Conservation (phyloP, 1,140 invertebrate species). For the Megalopta genalis region DNA sequence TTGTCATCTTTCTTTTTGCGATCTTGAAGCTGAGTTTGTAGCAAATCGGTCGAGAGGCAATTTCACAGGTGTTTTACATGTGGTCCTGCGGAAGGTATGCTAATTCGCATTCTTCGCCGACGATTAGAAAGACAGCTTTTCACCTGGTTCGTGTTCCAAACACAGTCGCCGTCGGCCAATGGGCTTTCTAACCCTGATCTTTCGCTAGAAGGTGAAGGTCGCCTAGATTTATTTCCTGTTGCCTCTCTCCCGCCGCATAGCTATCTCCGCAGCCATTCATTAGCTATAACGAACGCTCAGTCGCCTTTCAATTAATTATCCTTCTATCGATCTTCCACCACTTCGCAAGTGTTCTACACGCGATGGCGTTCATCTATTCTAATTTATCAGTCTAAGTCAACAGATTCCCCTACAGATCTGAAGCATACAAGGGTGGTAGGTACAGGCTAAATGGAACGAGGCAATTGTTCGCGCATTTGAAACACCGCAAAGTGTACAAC, state of each 20-base stretch:
- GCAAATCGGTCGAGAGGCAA: too few species aligned
- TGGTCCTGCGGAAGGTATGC: neutral
- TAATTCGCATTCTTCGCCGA: neutral
- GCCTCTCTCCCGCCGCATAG: neutral
- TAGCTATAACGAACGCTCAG: constrained; percentile 3
- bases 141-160: neutral
- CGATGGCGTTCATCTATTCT: neutral
- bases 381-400: too few species aligned
- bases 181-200: constrained; percentile 62
- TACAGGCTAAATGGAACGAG: too few species aligned
- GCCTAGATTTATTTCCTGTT: constrained; percentile 51
- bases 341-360: neutral
- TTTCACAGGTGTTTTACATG: too few species aligned
- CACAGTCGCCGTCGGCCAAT: constrained; percentile 13
- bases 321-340: neutral
- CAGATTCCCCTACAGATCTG: too few species aligned
- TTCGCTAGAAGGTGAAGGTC: constrained; percentile 61
- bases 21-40: too few species aligned
- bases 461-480: too few species aligned
- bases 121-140: neutral
- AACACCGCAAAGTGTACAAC: too few species aligned
- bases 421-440: too few species aligned
- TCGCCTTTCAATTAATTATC: constrained; percentile 11
- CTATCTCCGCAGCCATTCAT: constrained; percentile 28
- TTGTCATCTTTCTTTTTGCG: too few species aligned